phyloP scores from a whole-genome alignment of 2,888 invertebrate genomes.

The Eustalomyia histrio region DNA sequence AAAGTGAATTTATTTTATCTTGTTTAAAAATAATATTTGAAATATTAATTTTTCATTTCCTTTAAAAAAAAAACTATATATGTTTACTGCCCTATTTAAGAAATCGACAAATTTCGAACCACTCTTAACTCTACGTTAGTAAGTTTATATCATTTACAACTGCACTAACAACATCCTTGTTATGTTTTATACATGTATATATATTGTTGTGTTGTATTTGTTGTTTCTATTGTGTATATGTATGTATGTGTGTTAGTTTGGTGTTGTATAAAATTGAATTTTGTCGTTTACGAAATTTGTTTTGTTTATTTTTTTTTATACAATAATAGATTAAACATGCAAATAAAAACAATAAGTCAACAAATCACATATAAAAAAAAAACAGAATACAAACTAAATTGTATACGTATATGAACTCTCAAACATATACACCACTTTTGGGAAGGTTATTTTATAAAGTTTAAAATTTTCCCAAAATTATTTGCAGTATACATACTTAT shows the following conservation, averaged over 20 bases:
- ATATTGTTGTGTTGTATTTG: not conserved
- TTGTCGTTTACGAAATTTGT: conserved; percentile 46
- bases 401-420: conserved; percentile 14
- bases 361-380: conserved; percentile 53
- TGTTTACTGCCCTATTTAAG: too few species aligned
- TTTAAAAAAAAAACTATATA: too few species aligned
- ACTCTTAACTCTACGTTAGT: not conserved
- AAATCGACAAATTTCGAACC: too few species aligned
- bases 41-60: too few species aligned
- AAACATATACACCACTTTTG: not conserved
- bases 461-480: not conserved
- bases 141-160: conserved; percentile 15
- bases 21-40: too few species aligned
- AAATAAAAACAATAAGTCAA: conserved; percentile 57
- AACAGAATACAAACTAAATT: conserved; percentile 8
- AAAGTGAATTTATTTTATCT: too few species aligned
- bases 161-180: conserved; percentile 4
- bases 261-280: conserved; percentile 53
- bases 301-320: not conserved
- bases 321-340: conserved; percentile 44
- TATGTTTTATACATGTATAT: not conserved
- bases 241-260: conserved; percentile 20
- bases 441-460: not conserved
- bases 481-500: too few species aligned
- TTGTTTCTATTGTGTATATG: not conserved